Base-by-base conservation (phyloP, 1,140 invertebrate genomes). In the Caenorhabditis latens region DNA sequence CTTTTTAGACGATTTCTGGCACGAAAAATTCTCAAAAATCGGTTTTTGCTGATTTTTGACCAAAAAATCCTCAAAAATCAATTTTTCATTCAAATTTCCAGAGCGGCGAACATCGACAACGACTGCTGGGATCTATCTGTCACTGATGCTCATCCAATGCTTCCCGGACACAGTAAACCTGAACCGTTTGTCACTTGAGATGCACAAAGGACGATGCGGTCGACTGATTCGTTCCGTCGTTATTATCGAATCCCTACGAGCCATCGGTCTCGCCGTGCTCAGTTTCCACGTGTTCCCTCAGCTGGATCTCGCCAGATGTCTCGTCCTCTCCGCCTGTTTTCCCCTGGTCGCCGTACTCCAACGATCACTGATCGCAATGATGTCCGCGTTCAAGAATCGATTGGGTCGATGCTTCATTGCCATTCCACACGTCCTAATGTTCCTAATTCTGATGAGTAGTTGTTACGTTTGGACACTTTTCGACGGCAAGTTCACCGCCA, bases 281-380 rank as follows among this genome's bases (percentile, higher is more conserved):
- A 75, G 82, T 16, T 85, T 89, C 86, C 50, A 58, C 21, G 88
- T 91, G 1, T 91, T 91, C 71, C 90, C 90, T 19, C 58, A 92
- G 40, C 50, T 91, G 32, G 90, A 91, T 58, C 43, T 91, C 46
- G 85, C 86, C 21, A 85, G 90, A 43, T 91, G 90, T 71, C 67
- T 90, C 8, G 48, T 90, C 21, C 84, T 90, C 21, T 24, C 40
- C 9, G 88, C 86, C 40, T 90, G 79, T 40, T 85, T 89, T 21
- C 84, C 84, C 11, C 53, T 88, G 4, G 53, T 91, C 6, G 75
- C 87, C 8, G 90, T 90, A 48, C 21, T 90, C 0, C 63, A 85
- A 24, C 46, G 75, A 65, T 75, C 65, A 11, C 42, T 90, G 5
- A 58, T 65, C 21, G 42, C 85, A 46, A 71, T 90, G 53, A n/a